These are phyloP conservation scores for Kryptopterus vitreolus DNA, from an alignment of 2,797 vertebrate species.

Conservation along the genomic window DNA sequence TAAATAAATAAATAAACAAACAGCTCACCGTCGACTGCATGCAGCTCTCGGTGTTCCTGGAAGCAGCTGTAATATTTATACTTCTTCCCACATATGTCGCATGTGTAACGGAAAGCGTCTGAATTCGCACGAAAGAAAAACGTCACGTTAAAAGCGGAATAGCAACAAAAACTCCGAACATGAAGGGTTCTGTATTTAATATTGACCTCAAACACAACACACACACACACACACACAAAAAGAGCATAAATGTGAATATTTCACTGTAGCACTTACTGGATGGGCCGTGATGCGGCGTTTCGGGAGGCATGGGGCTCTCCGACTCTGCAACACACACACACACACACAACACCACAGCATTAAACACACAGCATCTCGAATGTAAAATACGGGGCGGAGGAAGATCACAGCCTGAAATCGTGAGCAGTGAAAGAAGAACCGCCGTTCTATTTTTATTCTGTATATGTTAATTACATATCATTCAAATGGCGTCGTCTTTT, in stretches of 20 bases:
- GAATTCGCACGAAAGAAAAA: conserved; percentile 52
- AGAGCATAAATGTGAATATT: not conserved
- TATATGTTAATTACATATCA: not conserved
- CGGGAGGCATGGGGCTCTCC: conserved; percentile 82
- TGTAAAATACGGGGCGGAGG: too few relatives aligned
- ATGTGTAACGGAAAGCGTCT: conserved; percentile 98
- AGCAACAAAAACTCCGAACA: too few relatives aligned
- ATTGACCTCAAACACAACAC: not conserved
- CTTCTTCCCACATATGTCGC: conserved; percentile 98
- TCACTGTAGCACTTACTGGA: conserved; percentile 82
- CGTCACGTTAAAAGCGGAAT: not conserved
- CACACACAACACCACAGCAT: too few relatives aligned
- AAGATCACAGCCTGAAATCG: not conserved
- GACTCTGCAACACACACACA: conserved; percentile 76
- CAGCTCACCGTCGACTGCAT: conserved; percentile 92
- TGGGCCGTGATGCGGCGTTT: conserved; percentile 80
- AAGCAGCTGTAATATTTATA: conserved; percentile 99
- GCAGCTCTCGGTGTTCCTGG: conserved; percentile 96
- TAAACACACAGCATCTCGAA: not conserved
- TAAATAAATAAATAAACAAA: not conserved
- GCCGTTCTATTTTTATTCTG: not conserved
- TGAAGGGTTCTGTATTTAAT: not conserved
- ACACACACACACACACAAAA: too few relatives aligned
- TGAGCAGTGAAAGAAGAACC: not conserved
- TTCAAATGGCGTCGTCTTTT: not conserved